Base-by-base conservation (phyloP, 2,113 vertebrate species). In the Salminus brasiliensis region DNA sequence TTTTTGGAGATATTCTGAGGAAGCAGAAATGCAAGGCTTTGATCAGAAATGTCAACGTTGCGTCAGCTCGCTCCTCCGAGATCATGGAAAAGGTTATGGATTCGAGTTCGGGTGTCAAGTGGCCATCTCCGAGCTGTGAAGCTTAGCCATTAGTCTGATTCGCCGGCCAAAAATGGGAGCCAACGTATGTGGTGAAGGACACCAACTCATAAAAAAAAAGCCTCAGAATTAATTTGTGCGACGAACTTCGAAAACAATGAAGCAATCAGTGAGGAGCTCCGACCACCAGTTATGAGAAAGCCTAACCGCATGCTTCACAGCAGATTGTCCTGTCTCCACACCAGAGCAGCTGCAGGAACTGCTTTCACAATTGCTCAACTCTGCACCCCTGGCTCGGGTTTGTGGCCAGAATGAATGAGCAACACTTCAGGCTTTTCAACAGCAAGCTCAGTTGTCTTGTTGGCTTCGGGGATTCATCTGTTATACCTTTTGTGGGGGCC, bases 301-400 rank as follows among this genome's bases (percentile, higher is more conserved):
- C 59, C 66, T 62, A 71, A 74, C 59, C 71, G 4, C 65, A 78
- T 68, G 79, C 45, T 62, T 57, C 73, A 29, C 34, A 63, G 59
- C 74, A 68, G 23, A 36, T 67, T 29, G 18, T 52, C 68, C 76
- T 67, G 74, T 62, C 53, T 80, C 63, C 32, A 66, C 77, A 66
- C 77, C 12, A 63, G 80, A 81, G 59, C 60, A 71, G 77, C 84
- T 87, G 83, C 29, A 70, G 66, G 16, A 84, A 75, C 59, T 72
- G 1, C 53, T 86, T 88, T 85, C 87, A 88, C 75, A 72, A 82
- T 84, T 86, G 85, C 86, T 83, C 81, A 91, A 88, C 36, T 18
- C n/a, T 65, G 10, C 83, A 84, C 76, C 87, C 85, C 81, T 85
- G 74, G 81, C 80, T 25, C 29, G 84, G 88, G 82, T 77, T 71